Evolutionary conservation across 2,888 invertebrate genomes (phyloP), one percentile per base, ranked within the genome.

Genomic region (Spisula solida): DNA sequence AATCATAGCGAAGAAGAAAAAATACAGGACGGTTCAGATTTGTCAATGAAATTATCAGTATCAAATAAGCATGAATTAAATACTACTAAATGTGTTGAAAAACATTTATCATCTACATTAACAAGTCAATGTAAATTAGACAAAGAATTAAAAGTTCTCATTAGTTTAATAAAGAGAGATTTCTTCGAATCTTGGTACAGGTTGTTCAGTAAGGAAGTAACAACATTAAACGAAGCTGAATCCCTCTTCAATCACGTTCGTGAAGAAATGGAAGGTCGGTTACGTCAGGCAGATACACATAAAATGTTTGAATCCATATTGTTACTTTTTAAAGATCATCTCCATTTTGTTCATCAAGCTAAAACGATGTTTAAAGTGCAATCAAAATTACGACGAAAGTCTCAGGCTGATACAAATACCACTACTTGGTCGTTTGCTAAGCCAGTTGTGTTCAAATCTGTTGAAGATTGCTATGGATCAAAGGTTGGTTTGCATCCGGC

Each of bases 181-280:
- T 95, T 95, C 90, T 91, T 95, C 1, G 87, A 92, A n/a, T 92
- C 94, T 12, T 95, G 95, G 95, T 94, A 94, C 87, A 70, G 93
- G 70, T 83, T 90, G 31, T 93, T 95, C 84, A 94, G 93, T 55
- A 89, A 91, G 48, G 92, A 93, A 81, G 80, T 91, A 41, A 90
- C 92, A 66, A 90, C 93, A 78, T 81, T 93, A 47, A 89, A 92
- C 31, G 95, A 95, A 81, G 88, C 92, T 51, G 92, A 93, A 18
- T 83, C 85, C 18, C 78, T 94, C 66, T 84, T 95, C 29, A 81
- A 90, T 75, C 83, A 91, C 48, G 91, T 92, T 34, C 82, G 93
- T 82, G 79, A 88, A 81, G 88, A 85, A 70, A 18, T 94, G 31
- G 84, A 91, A 29, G 41, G 88, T 14, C 86, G 93, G 79, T 78